A percentile compares a stretch with the other conserved stretches of the same genome.
These are phyloP conservation scores for Hippopotamyrus pictus DNA, from an alignment of 2,797 vertebrate genomes.

Conservation along the genomic window DNA sequence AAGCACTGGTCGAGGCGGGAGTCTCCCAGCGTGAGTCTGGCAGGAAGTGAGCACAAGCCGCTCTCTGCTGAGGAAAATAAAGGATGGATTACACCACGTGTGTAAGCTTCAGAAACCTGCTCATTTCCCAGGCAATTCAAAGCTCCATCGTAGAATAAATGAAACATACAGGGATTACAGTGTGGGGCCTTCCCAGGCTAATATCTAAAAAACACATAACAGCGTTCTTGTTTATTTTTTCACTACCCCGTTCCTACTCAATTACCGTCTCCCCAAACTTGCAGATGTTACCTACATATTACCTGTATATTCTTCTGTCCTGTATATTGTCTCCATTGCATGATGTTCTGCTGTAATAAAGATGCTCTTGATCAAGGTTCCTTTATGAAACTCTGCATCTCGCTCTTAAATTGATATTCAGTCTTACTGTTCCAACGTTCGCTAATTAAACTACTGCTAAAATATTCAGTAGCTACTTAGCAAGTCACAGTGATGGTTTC, in stretches of 20 bases:
- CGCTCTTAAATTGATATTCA: not conserved
- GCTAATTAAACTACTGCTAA: constrained; percentile 1
- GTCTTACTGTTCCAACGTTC: not conserved
- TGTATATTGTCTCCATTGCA: not conserved
- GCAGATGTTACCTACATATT: not conserved
- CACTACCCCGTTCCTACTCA: not conserved
- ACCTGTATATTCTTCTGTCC: not conserved
- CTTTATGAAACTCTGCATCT: not conserved
- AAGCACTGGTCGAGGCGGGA: not conserved
- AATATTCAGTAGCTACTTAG: constrained; percentile 5
- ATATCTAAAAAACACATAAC: not conserved
- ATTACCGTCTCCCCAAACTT: not conserved
- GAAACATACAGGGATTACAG: not conserved
- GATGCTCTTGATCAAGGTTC: not conserved
- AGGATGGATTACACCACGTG: not conserved
- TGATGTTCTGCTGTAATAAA: not conserved
- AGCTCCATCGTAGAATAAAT: not conserved
- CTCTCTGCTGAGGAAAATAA: not conserved
- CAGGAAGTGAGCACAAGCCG: not conserved
- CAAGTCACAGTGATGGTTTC: not conserved
- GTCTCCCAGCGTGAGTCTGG: not conserved
- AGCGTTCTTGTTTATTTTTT: not conserved
- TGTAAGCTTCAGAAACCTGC: not conserved
- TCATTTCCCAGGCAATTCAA: not conserved
- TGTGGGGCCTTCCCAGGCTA: not conserved